Conservation (phyloP, 2,113 vertebrate species). For the Nannobrachium achirus region DNA sequence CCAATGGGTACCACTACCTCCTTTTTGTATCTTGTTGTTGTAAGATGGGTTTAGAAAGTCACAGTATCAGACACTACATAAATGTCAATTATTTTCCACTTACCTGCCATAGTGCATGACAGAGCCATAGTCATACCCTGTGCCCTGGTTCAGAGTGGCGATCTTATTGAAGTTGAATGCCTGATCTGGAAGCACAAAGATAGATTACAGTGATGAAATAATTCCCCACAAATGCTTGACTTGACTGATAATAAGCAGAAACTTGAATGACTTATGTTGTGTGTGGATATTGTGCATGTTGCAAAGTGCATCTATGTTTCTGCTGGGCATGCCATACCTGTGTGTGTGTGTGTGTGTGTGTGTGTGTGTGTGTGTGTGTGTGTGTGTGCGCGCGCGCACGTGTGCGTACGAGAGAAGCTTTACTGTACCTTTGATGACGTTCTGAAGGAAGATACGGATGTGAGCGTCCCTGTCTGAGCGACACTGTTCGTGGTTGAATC, state of each 20-base stretch:
- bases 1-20: too few species aligned
- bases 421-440: slow-evolving; percentile 61
- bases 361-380: neutral
- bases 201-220: too few species aligned
- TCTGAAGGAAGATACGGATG: slow-evolving; percentile 69
- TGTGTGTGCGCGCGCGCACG: neutral
- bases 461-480: slow-evolving; percentile 75
- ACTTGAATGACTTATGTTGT: neutral
- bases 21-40: too few species aligned
- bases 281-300: neutral
- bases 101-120: slow-evolving; percentile 78
- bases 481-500: slow-evolving; percentile 79
- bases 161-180: slow-evolving; percentile 68
- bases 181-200: slow-evolving; percentile 48
- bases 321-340: neutral
- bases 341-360: neutral
- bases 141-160: slow-evolving; percentile 67
- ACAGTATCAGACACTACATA: too few species aligned
- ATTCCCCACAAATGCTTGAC: too few species aligned
- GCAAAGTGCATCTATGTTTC: neutral
- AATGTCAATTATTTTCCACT: too few species aligned
- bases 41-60: too few species aligned
- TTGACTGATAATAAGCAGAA: too few species aligned
- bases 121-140: slow-evolving; percentile 72
- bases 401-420: neutral